A percentile compares a stretch with the other conserved stretches of the same genome.
Evolutionary conservation across 2,888 invertebrate genomes (phyloP).

Genomic region (Ernsta delagoae): DNA sequence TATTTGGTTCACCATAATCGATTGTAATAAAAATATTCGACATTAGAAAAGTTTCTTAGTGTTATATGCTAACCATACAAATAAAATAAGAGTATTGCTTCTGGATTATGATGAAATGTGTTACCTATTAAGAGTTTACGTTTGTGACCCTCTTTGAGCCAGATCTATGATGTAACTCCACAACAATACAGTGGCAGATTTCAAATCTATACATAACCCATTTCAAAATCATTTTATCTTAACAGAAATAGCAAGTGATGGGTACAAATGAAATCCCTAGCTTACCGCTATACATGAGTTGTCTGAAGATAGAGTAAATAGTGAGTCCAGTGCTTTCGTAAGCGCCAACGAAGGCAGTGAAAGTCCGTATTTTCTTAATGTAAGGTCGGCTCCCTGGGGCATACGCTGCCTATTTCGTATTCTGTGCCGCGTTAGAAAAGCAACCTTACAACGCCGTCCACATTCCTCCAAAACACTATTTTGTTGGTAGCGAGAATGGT

Average conservation of each 20-base stretch:
- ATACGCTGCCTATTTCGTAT: conserved; percentile 33
- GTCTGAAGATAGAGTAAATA: conserved; percentile 31
- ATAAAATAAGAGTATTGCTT: too few species aligned
- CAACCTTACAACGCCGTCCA: conserved; percentile 32
- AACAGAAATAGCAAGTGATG: neutral
- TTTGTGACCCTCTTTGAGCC: too few species aligned
- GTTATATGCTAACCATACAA: too few species aligned
- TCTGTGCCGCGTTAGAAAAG: conserved; percentile 31
- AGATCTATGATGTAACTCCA: too few species aligned
- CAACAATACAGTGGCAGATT: too few species aligned
- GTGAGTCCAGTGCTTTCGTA: conserved; percentile 35
- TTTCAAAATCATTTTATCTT: too few species aligned
- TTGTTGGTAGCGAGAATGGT: conserved; percentile 11
- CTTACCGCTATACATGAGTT: neutral
- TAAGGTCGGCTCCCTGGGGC: conserved; percentile 36
- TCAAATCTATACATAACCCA: too few species aligned
- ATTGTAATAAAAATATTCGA: too few species aligned
- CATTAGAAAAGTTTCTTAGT: too few species aligned
- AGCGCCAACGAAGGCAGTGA: conserved; percentile 31
- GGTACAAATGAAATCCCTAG: neutral
- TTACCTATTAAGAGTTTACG: too few species aligned
- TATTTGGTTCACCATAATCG: neutral
- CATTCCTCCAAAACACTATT: conserved; percentile 27
- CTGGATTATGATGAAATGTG: too few species aligned
- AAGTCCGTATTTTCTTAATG: conserved; percentile 38